Conservation (phyloP, 2,113 vertebrate genomes). For the Etheostoma spectabile region DNA sequence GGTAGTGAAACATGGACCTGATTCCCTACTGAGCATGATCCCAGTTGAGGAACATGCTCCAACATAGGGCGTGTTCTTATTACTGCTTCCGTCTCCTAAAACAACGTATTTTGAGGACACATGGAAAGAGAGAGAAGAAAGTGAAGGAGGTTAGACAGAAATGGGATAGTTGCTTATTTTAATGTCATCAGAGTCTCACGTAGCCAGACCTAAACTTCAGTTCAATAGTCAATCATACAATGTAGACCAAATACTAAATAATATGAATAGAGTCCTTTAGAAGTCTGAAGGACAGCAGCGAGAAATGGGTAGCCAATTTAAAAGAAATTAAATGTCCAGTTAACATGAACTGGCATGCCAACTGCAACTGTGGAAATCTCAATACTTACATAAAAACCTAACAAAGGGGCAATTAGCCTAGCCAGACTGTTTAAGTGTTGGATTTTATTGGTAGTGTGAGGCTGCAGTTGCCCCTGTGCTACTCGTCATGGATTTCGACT, state of each 20-base stretch:
- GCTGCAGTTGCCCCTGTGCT: neutral
- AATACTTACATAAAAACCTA: neutral
- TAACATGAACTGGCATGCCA: slow-evolving; percentile 1
- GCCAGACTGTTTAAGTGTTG: slow-evolving; percentile 10
- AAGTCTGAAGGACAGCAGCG: neutral
- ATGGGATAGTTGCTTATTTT: neutral
- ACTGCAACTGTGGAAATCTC: neutral
- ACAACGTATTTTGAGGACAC: neutral
- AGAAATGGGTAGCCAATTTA: neutral
- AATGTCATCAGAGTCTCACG: no score
- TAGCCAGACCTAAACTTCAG: neutral
- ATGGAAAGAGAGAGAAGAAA: neutral
- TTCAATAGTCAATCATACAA: neutral
- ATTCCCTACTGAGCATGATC: neutral
- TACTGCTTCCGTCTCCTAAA: neutral
- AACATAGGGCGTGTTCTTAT: neutral
- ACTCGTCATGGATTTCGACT: slow-evolving; percentile 1
- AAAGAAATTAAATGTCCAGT: neutral
- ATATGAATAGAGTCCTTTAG: neutral
- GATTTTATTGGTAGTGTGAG: slow-evolving; percentile 13
- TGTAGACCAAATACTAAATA: neutral
- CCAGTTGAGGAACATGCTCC: neutral
- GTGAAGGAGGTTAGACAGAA: neutral
- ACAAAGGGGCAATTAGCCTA: neutral
- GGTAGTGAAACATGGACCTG: neutral